Evolutionary conservation across 1,140 invertebrate genomes (phyloP), one percentile per base, ranked within the genome.

Genomic region (Trachymyrmex septentrionalis): DNA sequence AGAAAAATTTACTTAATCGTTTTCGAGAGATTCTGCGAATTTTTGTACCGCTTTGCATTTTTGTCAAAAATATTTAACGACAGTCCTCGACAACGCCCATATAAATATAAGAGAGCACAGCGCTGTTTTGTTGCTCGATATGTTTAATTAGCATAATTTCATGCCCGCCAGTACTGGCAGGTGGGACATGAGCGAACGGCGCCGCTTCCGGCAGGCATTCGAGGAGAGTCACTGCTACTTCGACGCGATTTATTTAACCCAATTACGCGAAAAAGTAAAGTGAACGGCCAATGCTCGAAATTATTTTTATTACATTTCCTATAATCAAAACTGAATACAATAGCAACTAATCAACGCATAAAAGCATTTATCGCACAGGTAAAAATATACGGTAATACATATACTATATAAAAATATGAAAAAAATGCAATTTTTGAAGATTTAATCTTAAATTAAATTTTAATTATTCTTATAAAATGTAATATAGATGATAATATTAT

Each of bases 131-230:
- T 84, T 84, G 55, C 55, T 84, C 80, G 38, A 84, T 84, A 84
- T 75, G 27, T 84, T 84, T 84, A 84, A 84, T 84, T 84, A 84
- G 80, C 80, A 84, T 84, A 84, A 84, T 84, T 84, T 84, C 55
- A 75, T 84, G 69, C 80, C 24, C 69, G 69, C 69, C 55, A 75
- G 80, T 73, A 59, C 50, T 81, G 80, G 80, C 80, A 84, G 80
- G 80, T 84, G 80, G 69, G 55, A 84, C 80, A 61, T 38, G 55
- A 73, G 67, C 38, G 53, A 14, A 71, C 66, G 38, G 63, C 24
- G 16, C 19, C n/a, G 69, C 27, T 84, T 84, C 80, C 69, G 80
- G 67, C 80, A 75, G 55, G 27, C 55, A 61, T 75, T 61, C 55
- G 69, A 48, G n/a, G 34, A 81, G 5, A 75, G 67, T 73, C 69